Base-by-base conservation (phyloP, 2,797 vertebrate genomes). In the Acomys russatus region DNA sequence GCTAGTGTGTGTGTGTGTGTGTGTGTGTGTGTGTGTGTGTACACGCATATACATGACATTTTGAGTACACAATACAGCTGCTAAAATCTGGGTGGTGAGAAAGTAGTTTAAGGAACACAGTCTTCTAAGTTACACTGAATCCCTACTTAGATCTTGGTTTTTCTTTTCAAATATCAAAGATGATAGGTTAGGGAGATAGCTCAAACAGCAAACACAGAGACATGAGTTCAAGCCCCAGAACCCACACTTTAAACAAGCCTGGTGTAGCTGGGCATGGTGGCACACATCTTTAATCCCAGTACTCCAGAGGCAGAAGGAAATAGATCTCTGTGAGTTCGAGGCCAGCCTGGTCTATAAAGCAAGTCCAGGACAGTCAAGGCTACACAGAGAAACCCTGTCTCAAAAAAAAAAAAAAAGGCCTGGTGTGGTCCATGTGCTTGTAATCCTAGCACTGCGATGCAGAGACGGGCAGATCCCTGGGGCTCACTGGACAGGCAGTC, bases 81-180 rank as follows among this genome's bases (percentile, higher is more conserved):
- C 71, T 88, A 94, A 96, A 44, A 87, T 84, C 7, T 88, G 5
- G 6, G 61, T 54, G 20, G 23, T 49, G 80, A 94, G 71, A 28
- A 95, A 90, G 38, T 64, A 28, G 90, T 54, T 95, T 71, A 92
- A 76, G 0, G 61, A 86, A 78, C 54, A 17, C 59, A 44, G 25
- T 63, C 78, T 88, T 91, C 51, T 80, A 79, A 86, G 77, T 96
- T 68, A 80, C n/a, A 11, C 20, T 38, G 4, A 63, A 51, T 78
- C n/a, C 63, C 51, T 80, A 33, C 9, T 44, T 44, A 59, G 18
- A 77, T 59, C 74, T 95, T 68, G 59, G 25, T 86, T 92, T 92
- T 93, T 44, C 20, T 87, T 74, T 70, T 77, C 84, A 95, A 95
- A 96, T 93, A 85, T n/a, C 71, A 94, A 85, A 92, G 38, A 83